Base-by-base conservation (phyloP, 2,888 invertebrate genomes). In the Hypsopygia costalis region DNA sequence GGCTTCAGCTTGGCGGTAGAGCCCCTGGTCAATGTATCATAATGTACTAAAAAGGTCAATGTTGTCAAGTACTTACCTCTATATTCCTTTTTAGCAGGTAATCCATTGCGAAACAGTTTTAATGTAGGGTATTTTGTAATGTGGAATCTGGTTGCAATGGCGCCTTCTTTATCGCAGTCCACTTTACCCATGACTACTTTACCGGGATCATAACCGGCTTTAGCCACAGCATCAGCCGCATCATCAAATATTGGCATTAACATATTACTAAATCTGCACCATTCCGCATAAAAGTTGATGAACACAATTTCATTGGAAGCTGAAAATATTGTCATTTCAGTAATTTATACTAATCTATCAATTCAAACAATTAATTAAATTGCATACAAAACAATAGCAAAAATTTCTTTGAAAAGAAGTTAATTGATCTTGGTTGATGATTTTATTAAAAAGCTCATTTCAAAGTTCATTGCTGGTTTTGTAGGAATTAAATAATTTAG, bases 251-350 rank as follows among this genome's bases (percentile, higher is more conserved):
- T 94, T 7, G 99, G 99, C 79, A 96, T 95, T 70, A 99, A 89
- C 88, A 98, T 93, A 79, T 97, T 98, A 89, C 99, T 99, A 90
- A 99, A 99, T 67, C 97, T 94, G 89, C 99, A 99, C 99, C 99
- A 99, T 74, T 99, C 98, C 21, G 99, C 99, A 89, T 99, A 99
- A 86, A 99, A 99, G 89, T 99, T 99, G 48, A 99, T 93, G 83
- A 99, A 96, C 47, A 99, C 98, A 81, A 99, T 89, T 90, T 99
- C 98, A 91, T 98, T 97, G 46, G 95, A 94, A 47, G 95, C 98
- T 98, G 91, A 51, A 94, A 93, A 11, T 57, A 45, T 9, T 27
- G 27, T 16, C 9, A 35, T 35, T 8, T n/a, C 3, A 33, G 10
- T 20, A n/a, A n/a, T n/a, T n/a, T n/a, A n/a, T n/a, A n/a, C n/a